A percentile compares a stretch with the other conserved stretches of the same genome.
These are phyloP conservation scores for Rapana venosa DNA, from an alignment of 2,888 invertebrate genomes.

Conservation along the genomic window DNA sequence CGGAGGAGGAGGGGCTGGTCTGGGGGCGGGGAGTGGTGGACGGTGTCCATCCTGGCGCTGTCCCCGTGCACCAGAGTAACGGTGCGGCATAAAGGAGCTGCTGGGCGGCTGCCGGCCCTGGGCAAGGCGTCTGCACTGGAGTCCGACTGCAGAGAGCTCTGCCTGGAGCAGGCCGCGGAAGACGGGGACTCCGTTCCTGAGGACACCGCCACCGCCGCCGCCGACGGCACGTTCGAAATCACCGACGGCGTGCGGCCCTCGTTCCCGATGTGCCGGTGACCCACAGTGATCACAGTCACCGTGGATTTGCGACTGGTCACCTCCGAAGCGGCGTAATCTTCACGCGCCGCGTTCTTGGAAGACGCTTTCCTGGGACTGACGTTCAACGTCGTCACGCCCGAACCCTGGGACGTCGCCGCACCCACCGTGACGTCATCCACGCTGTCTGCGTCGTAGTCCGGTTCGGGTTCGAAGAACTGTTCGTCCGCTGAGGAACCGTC, in stretches of 20 bases:
- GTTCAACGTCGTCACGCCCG: not conserved
- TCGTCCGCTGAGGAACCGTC: conserved; percentile 43
- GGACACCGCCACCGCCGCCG: conserved; percentile 13
- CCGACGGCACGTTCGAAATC: conserved; percentile 50
- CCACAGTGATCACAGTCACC: conserved; percentile 69
- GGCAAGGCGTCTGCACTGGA: conserved; percentile 24
- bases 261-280: conserved; percentile 43
- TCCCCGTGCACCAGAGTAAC: not conserved
- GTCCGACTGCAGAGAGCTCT: conserved; percentile 52
- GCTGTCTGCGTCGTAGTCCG: conserved; percentile 63
- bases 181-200: conserved; percentile 30
- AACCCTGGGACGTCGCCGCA: not conserved
- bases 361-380: not conserved
- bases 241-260: conserved; percentile 44
- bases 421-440: not conserved
- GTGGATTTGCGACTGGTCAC: conserved; percentile 43
- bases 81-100: not conserved
- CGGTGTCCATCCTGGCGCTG: not conserved
- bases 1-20: conserved; percentile 24
- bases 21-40: conserved; percentile 19
- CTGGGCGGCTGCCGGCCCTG: not conserved
- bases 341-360: not conserved
- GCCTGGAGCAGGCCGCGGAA: conserved; percentile 46
- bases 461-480: conserved; percentile 65
- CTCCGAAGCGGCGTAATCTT: not conserved